phyloP scores from a whole-genome alignment of 2,888 invertebrate genomes.

The Frankliniella fusca region DNA sequence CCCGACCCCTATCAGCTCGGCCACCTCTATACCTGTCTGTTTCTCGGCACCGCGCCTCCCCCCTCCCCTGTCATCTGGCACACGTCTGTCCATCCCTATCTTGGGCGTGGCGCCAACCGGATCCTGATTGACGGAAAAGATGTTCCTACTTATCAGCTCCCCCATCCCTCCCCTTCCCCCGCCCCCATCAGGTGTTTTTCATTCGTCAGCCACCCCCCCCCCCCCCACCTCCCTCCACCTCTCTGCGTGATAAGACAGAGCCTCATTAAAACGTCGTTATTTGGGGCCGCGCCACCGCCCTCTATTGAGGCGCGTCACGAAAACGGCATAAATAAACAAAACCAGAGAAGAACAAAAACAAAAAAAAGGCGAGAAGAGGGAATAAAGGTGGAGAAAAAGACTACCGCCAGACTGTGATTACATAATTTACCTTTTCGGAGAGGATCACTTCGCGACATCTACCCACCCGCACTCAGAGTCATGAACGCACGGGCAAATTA shows the following conservation, averaged over 20 bases:
- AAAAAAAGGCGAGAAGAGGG: no score
- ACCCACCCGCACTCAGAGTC: no score
- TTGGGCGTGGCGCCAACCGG: not conserved
- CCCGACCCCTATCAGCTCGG: no score
- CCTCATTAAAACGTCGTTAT: not conserved
- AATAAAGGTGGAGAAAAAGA: no score
- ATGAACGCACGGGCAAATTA: no score
- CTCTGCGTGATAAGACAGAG: not conserved
- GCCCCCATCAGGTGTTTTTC: not conserved
- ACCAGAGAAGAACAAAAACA: no score
- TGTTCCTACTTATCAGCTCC: constrained; percentile 4
- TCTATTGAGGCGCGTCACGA: not conserved
- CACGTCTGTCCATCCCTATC: not conserved
- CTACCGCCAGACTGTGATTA: no score
- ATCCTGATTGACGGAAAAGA: constrained; percentile 13
- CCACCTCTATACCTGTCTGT: no score
- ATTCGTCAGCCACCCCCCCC: not conserved
- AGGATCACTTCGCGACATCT: no score
- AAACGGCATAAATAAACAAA: not conserved
- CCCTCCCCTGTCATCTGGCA: not conserved
- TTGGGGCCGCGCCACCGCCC: not conserved
- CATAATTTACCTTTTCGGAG: no score
- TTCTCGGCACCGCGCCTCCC: no score
- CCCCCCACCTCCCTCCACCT: not conserved
- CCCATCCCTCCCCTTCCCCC: not conserved